A percentile compares a stretch with the other conserved stretches of the same genome.
Evolutionary conservation across 2,797 vertebrate species (phyloP).

Genomic region (Chelidonichthys spinosus): DNA sequence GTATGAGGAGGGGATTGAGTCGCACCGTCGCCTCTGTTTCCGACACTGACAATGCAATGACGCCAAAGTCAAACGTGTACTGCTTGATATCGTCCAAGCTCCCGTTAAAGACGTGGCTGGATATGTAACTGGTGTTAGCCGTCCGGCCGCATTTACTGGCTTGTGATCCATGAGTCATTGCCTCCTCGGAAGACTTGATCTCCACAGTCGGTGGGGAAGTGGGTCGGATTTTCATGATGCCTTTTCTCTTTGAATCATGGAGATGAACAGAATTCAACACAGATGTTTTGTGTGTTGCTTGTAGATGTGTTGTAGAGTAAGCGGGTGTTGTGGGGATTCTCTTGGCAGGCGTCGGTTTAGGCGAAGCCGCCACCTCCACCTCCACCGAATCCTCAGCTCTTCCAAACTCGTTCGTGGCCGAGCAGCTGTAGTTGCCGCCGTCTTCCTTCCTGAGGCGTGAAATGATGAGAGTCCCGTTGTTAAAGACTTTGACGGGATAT

Average conservation of each 20-base stretch:
- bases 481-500: slow-evolving; percentile 83
- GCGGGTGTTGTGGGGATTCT: slow-evolving; percentile 50
- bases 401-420: slow-evolving; percentile 90
- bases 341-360: slow-evolving; percentile 71
- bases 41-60: slow-evolving; percentile 93
- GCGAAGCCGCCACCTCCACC: slow-evolving; percentile 79
- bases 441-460: slow-evolving; percentile 87
- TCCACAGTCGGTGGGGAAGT: slow-evolving; percentile 53
- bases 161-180: slow-evolving; percentile 27
- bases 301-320: slow-evolving; percentile 49
- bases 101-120: slow-evolving; percentile 90
- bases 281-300: slow-evolving; percentile 28
- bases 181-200: slow-evolving; percentile 35
- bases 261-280: slow-evolving; percentile 12
- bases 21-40: slow-evolving; percentile 93
- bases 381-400: slow-evolving; percentile 83
- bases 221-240: slow-evolving; percentile 48
- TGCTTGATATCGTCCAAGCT: slow-evolving; percentile 90
- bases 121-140: slow-evolving; percentile 85
- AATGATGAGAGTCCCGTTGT: slow-evolving; percentile 91
- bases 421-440: slow-evolving; percentile 91
- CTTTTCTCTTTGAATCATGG: slow-evolving; percentile 32
- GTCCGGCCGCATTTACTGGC: slow-evolving; percentile 86
- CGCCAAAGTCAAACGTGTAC: slow-evolving; percentile 92
- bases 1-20: slow-evolving; percentile 87